phyloP scores from a whole-genome alignment of 2,797 vertebrate genomes.

The Chaetophractus vellerosus region DNA sequence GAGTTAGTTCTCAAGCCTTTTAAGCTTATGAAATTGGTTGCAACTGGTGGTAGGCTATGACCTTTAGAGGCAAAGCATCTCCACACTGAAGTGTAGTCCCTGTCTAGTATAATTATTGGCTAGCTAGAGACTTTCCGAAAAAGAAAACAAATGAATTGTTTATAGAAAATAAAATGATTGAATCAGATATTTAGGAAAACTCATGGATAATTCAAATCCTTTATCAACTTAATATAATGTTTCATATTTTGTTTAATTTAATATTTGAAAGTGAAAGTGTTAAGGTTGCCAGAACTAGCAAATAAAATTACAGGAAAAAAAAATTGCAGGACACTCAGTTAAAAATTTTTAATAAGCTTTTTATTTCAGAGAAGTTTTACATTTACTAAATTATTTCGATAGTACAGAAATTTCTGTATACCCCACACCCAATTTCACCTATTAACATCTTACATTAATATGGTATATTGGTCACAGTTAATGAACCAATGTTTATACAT shows the following conservation, averaged over 20 bases:
- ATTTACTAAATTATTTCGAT: constrained; percentile 59
- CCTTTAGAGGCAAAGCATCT: constrained; percentile 24
- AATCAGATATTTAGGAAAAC: constrained; percentile 64
- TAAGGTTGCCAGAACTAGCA: constrained; percentile 30
- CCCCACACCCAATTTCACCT: neutral
- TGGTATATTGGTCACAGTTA: constrained; percentile 32
- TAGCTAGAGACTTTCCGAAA: constrained; percentile 31
- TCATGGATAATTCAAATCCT: constrained; percentile 40
- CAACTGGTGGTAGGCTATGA: constrained; percentile 40
- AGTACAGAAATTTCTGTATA: neutral
- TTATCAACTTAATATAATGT: constrained; percentile 33
- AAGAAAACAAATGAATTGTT: constrained; percentile 47
- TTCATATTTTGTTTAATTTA: constrained; percentile 64
- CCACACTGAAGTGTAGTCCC: neutral
- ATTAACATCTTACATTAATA: neutral
- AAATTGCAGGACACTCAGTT: constrained; percentile 26
- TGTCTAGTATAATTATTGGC: constrained; percentile 41
- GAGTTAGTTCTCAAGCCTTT: neutral
- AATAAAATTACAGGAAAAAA: constrained; percentile 22
- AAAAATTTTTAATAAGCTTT: constrained; percentile 11
- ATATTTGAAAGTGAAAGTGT: constrained; percentile 58
- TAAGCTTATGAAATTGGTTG: constrained; percentile 58
- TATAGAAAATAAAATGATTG: constrained; percentile 58
- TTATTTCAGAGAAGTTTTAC: constrained; percentile 23
- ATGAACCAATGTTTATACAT: neutral